Evolutionary conservation across 2,888 invertebrate genomes (phyloP), one percentile per base, ranked within the genome.

Genomic region (Lordiphosa andalusiaca): DNA sequence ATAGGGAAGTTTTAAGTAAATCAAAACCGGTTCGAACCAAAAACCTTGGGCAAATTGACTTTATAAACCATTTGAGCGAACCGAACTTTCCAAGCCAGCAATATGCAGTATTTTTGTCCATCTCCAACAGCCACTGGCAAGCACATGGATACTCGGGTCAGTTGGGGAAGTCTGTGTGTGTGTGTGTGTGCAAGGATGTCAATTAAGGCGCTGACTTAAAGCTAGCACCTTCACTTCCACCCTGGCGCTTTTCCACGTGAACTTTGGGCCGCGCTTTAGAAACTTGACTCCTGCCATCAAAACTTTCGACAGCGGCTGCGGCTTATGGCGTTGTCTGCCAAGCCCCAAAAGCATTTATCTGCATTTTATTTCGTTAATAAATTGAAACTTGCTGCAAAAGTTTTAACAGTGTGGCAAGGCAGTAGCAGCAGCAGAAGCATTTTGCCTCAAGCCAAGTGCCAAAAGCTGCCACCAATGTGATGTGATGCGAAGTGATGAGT

Each of bases 281-380:
- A 69, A 67, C 66, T 75, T 75, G 73, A 55, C 58, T 58, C 67
- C 55, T 72, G 44, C 69, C 80, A 76, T 80, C 74, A 77, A 77
- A 72, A 77, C 50, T 74, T 74, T 67, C 47, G 60, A 65, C 71
- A 62, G 49, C 61, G 59, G 60, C 71, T 73, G 76, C 60, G 67
- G 76, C 73, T 73, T 80, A 73, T 77, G 61, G 69, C 60, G 47
- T 42, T 72, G 60, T 36, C 37, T 52, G 44, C 42, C 12, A 16
- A 57, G 52, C 39, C 60, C 57, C 53, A 36, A 37, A 58, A 69
- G 67, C 71, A 65, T 69, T 77, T 75, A 82, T 82, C 78, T 80
- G 78, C 78, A 78, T 82, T 80, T 80, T 78, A 80, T 80, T 78
- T 73, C 73, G 78, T 73, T 80, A 78, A 82, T 80, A 80, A 80